Conservation (phyloP, 2,888 invertebrate genomes). For the Idaea biselata region DNA sequence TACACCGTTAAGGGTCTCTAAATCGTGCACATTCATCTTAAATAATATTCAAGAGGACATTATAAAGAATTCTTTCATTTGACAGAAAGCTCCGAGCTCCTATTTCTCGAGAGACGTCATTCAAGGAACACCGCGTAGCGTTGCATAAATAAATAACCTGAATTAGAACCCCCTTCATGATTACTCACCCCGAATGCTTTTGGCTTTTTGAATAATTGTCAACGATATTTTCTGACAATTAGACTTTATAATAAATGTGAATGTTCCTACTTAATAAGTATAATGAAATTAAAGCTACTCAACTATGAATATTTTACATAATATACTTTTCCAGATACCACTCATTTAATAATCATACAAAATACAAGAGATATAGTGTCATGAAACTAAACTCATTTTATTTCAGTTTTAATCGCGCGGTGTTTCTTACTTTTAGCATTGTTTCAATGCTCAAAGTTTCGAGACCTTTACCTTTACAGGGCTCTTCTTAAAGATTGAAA, state of each 20-base stretch:
- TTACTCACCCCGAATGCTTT: slow-evolving; percentile 43
- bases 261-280: not conserved
- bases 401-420: too few relatives aligned
- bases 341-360: too few relatives aligned
- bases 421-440: too few relatives aligned
- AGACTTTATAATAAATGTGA: not conserved
- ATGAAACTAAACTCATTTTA: too few relatives aligned
- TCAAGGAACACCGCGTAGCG: slow-evolving; percentile 46
- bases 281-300: too few relatives aligned
- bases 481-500: too few relatives aligned
- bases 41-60: slow-evolving; percentile 8
- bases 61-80: slow-evolving; percentile 9
- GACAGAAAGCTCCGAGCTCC: slow-evolving; percentile 3
- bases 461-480: too few relatives aligned
- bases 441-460: too few relatives aligned
- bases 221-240: slow-evolving; percentile 35
- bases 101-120: slow-evolving; percentile 42
- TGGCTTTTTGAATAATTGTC: slow-evolving; percentile 49
- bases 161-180: slow-evolving; percentile 62
- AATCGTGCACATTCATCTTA: slow-evolving; percentile 9
- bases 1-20: slow-evolving; percentile 2
- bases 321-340: too few relatives aligned
- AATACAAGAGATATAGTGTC: too few relatives aligned
- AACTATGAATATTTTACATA: too few relatives aligned
- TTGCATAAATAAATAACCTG: slow-evolving; percentile 67